Conservation (phyloP, 2,113 vertebrate genomes). For the Laterallus jamaicensis region DNA sequence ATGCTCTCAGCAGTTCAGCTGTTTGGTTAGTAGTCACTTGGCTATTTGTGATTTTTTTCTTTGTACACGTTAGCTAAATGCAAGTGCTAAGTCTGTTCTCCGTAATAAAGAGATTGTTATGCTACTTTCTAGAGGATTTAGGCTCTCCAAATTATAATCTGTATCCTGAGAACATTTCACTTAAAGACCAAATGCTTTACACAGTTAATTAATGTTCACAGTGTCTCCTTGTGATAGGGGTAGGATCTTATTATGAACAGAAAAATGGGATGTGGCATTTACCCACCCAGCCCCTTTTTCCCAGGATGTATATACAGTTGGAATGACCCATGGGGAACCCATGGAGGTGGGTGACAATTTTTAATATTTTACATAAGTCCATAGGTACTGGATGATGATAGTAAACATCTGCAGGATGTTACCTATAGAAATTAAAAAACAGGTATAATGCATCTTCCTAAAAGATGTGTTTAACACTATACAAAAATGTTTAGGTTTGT, state of each 20-base stretch:
- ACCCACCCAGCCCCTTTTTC: fast-evolving
- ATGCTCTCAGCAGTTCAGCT: not conserved
- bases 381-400: not conserved
- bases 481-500: not conserved
- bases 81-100: not conserved
- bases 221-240: not conserved
- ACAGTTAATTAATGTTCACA: not conserved
- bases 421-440: not conserved
- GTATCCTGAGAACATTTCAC: not conserved
- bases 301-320: not conserved
- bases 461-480: not conserved
- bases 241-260: not conserved
- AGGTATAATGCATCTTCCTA: not conserved
- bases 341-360: not conserved
- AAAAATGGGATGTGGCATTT: not conserved
- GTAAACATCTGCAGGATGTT: not conserved
- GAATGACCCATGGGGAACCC: not conserved
- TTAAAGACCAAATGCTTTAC: not conserved
- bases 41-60: not conserved
- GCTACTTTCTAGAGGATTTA: not conserved
- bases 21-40: not conserved
- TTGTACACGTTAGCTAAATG: not conserved
- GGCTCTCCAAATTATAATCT: not conserved
- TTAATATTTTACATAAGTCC: not conserved
- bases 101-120: not conserved